Evolutionary conservation across 2,888 invertebrate species (phyloP), one percentile per base, ranked within the genome.

Genomic region (Chrysolina haemoptera): DNA sequence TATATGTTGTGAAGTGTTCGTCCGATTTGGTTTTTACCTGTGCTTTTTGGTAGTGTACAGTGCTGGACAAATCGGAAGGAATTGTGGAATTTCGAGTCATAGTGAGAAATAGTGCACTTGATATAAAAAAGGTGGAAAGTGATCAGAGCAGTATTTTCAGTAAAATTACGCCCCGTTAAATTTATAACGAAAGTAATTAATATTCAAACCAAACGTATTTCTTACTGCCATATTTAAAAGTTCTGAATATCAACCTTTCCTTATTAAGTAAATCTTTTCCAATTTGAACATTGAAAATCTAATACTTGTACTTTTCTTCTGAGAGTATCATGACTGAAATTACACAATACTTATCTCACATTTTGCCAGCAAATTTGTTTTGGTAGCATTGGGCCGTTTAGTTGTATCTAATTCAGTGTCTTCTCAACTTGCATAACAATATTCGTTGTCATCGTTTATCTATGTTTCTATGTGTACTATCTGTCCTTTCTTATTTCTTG

Each of bases 1-100:
- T 73, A 59, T 55, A 67, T 76, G 62, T 59, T 80, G 80, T 80
- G 76, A 75, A 77, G 79, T 80, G 80, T 80, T 73, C 73, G 62
- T 74, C 71, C 73, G 63, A 16, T 55, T 70, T 71, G 63, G 41
- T 73, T 75, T 73, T 65, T 80, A 77, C 71, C 73, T 80, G 80
- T 82, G 81, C 81, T 80, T 79, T 76, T 68, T 71, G 70, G 14
- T 68, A 70, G 66, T 74, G 70, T 74, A 67, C 67, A 77, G 77
- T 78, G 76, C 18, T 64, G 65, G 64, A 75, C 69, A 73, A 74
- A 40, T 71, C 68, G 41, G 65, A 69, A 53, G 48, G 27, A 70
- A 55, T 48, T 68, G 74, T 74, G 70, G 27, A 70, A 70, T 63
- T 64, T 70, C 40, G 8, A 8, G 35, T 35, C 16, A 11, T 43